Base-by-base conservation (phyloP, 2,888 invertebrate genomes). In the Lapara coniferarum region DNA sequence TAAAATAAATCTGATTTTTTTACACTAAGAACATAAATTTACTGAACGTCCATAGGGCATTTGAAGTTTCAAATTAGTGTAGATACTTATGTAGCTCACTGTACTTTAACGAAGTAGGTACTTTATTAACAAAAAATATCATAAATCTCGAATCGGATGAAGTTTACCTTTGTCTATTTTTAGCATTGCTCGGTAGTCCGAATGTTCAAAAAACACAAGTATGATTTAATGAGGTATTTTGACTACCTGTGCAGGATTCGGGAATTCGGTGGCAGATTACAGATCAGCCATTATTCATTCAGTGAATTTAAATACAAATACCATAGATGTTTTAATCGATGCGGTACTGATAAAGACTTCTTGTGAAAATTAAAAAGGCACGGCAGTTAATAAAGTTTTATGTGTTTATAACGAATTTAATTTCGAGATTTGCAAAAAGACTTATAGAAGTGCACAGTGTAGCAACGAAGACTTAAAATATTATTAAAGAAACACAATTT, bases 211-310 rank as follows among this genome's bases (percentile, higher is more conserved):
- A 77, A 73, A 58, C 55, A 71, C 44, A 63, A 51, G 56, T 66
- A 72, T 73, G 74, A 75, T 75, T 77, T 73, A 77, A 74, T 72
- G 71, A 66, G 79, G 77, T 77, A 78, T 77, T 71, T 72, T 77
- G 84, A 88, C 88, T 90, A 86, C 89, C 87, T 89, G 89, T 82
- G 78, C 76, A 71, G 71, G 76, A 79, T 81, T 82, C 84, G 74
- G 75, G 91, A 89, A 92, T 90, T 76, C 92, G 74, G 93, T 93
- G 93, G 93, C 93, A 91, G 92, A 92, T 93, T 88, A 77, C 79
- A 89, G 92, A 92, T 92, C 89, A 88, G 73, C 78, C 66, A 71
- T 72, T 83, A 89, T 91, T 91, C 92, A 90, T 88, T 86, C 78
- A 73, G 76, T 82, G 86, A 83, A 86, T 87, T 85, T 84, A 84